phyloP scores from a whole-genome alignment of 2,113 vertebrate genomes.

The Piliocolobus tephrosceles region DNA sequence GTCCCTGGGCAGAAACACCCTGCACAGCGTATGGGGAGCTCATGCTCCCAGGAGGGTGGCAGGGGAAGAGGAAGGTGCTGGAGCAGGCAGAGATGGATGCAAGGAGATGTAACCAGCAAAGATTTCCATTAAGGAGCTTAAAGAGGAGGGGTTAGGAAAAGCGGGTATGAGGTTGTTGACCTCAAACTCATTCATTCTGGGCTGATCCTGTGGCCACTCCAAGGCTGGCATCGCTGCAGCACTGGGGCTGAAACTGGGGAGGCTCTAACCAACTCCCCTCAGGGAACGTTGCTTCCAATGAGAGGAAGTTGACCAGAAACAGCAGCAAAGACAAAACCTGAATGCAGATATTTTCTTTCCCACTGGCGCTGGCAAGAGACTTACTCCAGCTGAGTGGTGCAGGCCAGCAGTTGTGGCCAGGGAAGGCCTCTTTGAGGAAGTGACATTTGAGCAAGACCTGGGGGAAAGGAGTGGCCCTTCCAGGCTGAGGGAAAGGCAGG shows the following conservation, averaged over 20 bases:
- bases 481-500: background rate
- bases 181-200: background rate
- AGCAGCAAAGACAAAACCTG: background rate
- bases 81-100: background rate
- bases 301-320: background rate
- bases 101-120: background rate
- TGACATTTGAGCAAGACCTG: background rate
- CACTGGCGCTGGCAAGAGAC: background rate
- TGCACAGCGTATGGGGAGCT: too few relatives aligned
- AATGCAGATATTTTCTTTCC: background rate
- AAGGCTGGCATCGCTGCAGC: background rate
- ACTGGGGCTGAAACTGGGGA: background rate
- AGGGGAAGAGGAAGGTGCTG: background rate
- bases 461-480: background rate
- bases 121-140: background rate
- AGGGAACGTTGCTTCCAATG: background rate
- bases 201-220: background rate
- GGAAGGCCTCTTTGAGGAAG: background rate
- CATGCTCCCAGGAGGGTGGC: too few relatives aligned
- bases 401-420: accelerated
- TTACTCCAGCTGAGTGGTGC: background rate
- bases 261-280: accelerated
- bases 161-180: background rate
- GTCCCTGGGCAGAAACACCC: too few relatives aligned
- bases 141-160: background rate